Evolutionary conservation across 1,140 invertebrate genomes (phyloP).

Genomic region (Drosophila sturtevanti): DNA sequence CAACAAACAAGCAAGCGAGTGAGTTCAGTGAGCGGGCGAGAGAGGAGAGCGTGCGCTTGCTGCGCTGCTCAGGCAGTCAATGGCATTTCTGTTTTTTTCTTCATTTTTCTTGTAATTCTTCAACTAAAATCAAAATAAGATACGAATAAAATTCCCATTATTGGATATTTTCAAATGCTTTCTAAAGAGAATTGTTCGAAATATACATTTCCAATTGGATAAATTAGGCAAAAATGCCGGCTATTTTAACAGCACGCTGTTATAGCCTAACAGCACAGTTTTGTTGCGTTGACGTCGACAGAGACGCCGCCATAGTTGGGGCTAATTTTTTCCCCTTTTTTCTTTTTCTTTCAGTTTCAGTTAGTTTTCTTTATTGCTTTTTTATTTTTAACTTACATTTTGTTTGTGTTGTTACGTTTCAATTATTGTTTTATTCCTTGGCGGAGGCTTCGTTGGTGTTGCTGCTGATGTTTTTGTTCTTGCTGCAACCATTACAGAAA

Average conservation of each 20-base stretch:
- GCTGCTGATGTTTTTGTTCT: conserved; percentile 24
- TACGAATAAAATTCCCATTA: conserved; percentile 15
- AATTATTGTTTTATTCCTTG: conserved; percentile 21
- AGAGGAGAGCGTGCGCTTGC: background rate
- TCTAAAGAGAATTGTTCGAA: background rate
- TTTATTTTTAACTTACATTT: conserved; percentile 39
- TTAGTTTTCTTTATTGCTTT: background rate
- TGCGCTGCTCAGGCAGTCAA: conserved; percentile 4
- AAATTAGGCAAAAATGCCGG: conserved; percentile 36
- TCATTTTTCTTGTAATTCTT: background rate
- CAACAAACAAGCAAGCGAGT: background rate
- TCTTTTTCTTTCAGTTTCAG: conserved; percentile 15
- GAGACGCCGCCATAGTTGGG: conserved; percentile 5
- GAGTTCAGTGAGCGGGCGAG: background rate
- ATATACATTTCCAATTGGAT: conserved; percentile 21
- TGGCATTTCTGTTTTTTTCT: conserved; percentile 3
- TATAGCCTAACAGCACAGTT: conserved; percentile 26
- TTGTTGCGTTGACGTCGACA: conserved; percentile 33
- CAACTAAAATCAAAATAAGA: conserved; percentile 2
- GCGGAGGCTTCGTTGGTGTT: conserved; percentile 17
- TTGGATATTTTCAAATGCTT: background rate
- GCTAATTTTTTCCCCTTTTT: conserved; percentile 3
- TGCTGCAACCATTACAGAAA: conserved; percentile 34
- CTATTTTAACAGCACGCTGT: conserved; percentile 36
- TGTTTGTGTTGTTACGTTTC: conserved; percentile 15